Evolutionary conservation across 2,113 vertebrate genomes (phyloP).

Genomic region (Furnarius figulus): DNA sequence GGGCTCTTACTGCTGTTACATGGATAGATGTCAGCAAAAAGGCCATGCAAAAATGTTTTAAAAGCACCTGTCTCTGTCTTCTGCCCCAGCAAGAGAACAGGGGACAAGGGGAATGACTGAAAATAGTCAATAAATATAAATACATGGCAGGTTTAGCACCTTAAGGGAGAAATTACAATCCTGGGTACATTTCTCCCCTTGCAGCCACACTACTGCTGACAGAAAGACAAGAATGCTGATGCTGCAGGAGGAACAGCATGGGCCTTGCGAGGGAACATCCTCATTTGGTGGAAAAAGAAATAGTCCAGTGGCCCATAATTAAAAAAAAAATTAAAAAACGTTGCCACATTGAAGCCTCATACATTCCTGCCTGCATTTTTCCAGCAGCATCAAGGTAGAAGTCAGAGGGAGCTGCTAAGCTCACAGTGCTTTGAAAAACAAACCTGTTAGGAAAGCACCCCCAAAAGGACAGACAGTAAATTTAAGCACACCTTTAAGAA

Average conservation of each 20-base stretch:
- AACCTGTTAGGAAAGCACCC: neutral
- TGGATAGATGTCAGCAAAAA: neutral
- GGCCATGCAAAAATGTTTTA: neutral
- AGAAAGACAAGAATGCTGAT: neutral
- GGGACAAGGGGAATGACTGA: neutral
- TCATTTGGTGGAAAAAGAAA: neutral
- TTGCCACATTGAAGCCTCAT: neutral
- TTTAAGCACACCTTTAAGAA: neutral
- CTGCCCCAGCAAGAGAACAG: neutral
- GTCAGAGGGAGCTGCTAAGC: neutral
- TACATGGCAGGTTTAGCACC: neutral
- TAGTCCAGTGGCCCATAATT: neutral
- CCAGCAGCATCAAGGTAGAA: neutral
- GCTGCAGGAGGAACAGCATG: neutral
- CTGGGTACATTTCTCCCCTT: neutral
- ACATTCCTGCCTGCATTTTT: neutral
- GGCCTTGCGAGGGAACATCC: neutral
- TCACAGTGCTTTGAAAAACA: neutral
- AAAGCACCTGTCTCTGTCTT: neutral
- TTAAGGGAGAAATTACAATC: neutral
- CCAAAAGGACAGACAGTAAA: neutral
- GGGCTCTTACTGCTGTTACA: neutral
- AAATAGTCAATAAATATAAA: conserved; percentile 1
- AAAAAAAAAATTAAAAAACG: neutral
- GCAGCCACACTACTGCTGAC: neutral